These are phyloP conservation scores for Pachymerium ferrugineum DNA, from an alignment of 2,888 invertebrate genomes.

Conservation along the genomic window DNA sequence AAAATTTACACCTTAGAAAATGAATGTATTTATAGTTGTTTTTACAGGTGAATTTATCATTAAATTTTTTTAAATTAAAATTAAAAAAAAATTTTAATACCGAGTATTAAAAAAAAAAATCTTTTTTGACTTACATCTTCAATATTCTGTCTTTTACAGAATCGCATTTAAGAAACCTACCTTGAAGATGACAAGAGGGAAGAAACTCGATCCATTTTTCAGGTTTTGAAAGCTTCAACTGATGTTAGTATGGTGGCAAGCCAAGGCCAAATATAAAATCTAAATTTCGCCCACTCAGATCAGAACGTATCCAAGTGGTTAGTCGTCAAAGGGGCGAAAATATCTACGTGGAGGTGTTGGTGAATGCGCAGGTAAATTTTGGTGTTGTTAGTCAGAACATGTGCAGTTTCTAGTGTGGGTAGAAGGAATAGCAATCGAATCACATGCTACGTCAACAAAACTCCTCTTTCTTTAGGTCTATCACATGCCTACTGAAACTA, in stretches of 20 bases:
- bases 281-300: background rate
- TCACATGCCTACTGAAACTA: background rate
- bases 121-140: background rate
- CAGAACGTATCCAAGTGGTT: no score
- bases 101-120: background rate
- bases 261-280: background rate
- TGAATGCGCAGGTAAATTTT: slow-evolving; percentile 6
- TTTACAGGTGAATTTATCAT: no score
- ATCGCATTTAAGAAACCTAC: background rate
- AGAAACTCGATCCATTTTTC: background rate
- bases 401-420: background rate
- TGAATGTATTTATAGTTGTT: no score
- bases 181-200: background rate
- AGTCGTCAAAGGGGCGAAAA: background rate
- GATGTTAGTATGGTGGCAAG: background rate
- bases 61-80: no score
- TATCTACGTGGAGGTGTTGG: background rate
- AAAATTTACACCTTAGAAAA: no score
- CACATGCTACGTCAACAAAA: background rate
- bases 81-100: no score
- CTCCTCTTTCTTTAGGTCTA: slow-evolving; percentile 2
- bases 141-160: background rate
- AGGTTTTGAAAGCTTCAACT: background rate
- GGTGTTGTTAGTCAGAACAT: background rate
- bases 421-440: background rate